Evolutionary conservation across 2,888 invertebrate species (phyloP).

Genomic region (Hyppa rectilinea): DNA sequence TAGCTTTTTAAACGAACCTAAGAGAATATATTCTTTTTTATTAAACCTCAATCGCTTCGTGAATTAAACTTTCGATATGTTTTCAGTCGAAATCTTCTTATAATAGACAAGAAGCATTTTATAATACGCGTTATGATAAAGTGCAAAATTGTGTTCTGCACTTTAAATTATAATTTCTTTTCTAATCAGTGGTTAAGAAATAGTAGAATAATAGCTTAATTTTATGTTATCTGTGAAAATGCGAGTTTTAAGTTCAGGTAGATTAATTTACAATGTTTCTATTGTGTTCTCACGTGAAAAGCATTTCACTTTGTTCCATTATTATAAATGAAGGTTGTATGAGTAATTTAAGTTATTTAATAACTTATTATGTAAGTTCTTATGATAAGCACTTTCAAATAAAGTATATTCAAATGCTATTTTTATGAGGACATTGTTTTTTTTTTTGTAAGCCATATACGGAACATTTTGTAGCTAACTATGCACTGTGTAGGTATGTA

Average conservation of each 20-base stretch:
- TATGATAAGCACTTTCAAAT: slow-evolving; percentile 62
- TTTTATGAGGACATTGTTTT: slow-evolving; percentile 62
- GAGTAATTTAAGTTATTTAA: slow-evolving; percentile 50
- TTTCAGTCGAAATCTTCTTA: slow-evolving; percentile 9
- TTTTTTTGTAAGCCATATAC: slow-evolving; percentile 76
- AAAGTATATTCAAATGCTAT: slow-evolving; percentile 60
- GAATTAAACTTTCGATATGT: slow-evolving; percentile 1
- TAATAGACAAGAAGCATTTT: slow-evolving; percentile 16
- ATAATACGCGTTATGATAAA: slow-evolving; percentile 11
- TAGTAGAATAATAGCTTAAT: slow-evolving; percentile 15
- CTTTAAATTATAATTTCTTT: not conserved
- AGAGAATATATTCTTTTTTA: slow-evolving; percentile 5
- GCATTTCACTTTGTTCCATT: slow-evolving; percentile 39
- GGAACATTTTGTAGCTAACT: slow-evolving; percentile 73
- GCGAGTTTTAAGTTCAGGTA: slow-evolving; percentile 8
- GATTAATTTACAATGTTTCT: slow-evolving; percentile 31
- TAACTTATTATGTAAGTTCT: slow-evolving; percentile 54
- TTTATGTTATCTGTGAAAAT: slow-evolving; percentile 24
- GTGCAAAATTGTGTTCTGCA: not conserved
- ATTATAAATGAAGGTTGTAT: slow-evolving; percentile 61
- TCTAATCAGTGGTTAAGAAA: not conserved
- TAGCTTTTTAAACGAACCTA: slow-evolving; percentile 6
- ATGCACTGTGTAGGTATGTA: slow-evolving; percentile 77
- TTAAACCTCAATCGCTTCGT: slow-evolving; percentile 1
- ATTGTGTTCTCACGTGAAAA: slow-evolving; percentile 15